A percentile compares a stretch with the other conserved stretches of the same genome.
Conservation (phyloP, 1,140 invertebrate species). For the Drosophila mayri region DNA sequence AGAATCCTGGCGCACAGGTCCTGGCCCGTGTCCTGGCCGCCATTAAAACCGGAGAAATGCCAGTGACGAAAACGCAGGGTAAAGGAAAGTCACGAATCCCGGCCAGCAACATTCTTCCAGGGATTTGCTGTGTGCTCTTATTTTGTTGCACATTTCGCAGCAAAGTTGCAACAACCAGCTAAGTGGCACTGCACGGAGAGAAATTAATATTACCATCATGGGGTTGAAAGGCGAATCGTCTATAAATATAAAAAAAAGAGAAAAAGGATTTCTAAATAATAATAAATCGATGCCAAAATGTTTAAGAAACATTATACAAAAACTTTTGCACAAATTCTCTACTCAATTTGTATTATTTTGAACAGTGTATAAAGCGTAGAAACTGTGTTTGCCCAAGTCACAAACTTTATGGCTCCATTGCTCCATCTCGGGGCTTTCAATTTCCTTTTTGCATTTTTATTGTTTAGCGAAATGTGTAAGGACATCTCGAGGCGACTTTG, state of each 20-base stretch:
- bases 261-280: too few species aligned
- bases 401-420: constrained; percentile 59
- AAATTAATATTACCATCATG: neutral
- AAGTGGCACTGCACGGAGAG: neutral
- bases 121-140: constrained; percentile 17
- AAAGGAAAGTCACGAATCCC: constrained; percentile 35
- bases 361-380: neutral
- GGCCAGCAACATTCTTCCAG: constrained; percentile 15
- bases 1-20: constrained; percentile 3
- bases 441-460: constrained; percentile 70
- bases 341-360: neutral
- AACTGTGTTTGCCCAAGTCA: constrained; percentile 61
- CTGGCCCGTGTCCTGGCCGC: constrained; percentile 46
- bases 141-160: constrained; percentile 72
- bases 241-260: too few species aligned
- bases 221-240: too few species aligned
- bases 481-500: constrained; percentile 51
- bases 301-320: too few species aligned
- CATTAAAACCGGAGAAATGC: constrained; percentile 74
- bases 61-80: constrained; percentile 65
- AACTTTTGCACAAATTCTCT: too few species aligned
- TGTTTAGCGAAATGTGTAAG: constrained; percentile 55
- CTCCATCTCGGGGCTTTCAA: constrained; percentile 59
- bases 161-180: constrained; percentile 57
- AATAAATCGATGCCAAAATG: too few species aligned